Conservation (phyloP, 2,113 vertebrate genomes). For the Aplodontia rufa region DNA sequence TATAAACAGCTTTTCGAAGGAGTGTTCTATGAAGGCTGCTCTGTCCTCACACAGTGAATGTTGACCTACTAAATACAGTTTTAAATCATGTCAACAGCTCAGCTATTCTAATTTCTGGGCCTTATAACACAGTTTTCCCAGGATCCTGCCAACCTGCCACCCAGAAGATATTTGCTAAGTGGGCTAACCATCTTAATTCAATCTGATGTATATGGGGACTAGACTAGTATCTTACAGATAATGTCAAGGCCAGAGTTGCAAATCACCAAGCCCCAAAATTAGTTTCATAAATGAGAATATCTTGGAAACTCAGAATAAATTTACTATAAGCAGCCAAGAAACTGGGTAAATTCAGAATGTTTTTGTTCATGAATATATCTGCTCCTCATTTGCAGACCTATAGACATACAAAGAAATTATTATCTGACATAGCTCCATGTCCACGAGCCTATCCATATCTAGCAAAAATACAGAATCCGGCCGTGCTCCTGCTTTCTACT, state of each 20-base stretch:
- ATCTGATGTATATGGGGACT: background rate
- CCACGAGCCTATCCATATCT: background rate
- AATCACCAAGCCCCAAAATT: background rate
- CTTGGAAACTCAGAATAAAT: conserved; percentile 34
- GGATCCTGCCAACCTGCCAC: background rate
- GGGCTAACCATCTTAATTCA: background rate
- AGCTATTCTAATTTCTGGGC: conserved; percentile 43
- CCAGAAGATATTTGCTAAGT: conserved; percentile 14
- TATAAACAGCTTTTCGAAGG: background rate
- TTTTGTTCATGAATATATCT: background rate
- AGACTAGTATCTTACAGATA: background rate
- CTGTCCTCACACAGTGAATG: background rate
- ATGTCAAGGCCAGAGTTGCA: background rate
- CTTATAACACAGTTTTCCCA: conserved; percentile 1
- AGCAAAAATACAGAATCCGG: conserved; percentile 42
- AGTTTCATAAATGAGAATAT: conserved; percentile 27
- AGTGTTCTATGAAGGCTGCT: background rate
- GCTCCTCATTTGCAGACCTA: background rate
- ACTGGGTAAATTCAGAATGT: background rate
- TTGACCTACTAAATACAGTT: background rate
- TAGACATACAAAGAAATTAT: background rate
- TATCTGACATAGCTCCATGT: background rate
- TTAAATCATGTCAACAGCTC: conserved; percentile 22
- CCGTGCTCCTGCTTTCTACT: conserved; percentile 57
- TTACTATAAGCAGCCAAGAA: background rate